Evolutionary conservation across 2,888 invertebrate genomes (phyloP).

Genomic region (Salticus scenicus): DNA sequence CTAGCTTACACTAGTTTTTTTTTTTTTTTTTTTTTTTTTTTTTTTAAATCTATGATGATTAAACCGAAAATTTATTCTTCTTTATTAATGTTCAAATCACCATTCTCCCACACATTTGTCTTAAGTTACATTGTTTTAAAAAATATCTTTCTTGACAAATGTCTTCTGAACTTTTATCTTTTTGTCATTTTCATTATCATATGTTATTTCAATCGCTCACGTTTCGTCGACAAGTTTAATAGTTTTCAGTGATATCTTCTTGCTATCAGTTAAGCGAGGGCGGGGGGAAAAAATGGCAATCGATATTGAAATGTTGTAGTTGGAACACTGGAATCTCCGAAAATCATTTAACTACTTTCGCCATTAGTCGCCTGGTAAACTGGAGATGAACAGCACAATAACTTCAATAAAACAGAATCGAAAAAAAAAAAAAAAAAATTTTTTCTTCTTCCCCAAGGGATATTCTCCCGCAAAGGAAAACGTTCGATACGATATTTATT

Average conservation of each 20-base stretch:
- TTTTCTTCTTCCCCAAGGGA: constrained; percentile 18
- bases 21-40: no score
- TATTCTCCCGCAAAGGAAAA: constrained; percentile 7
- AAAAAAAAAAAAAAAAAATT: constrained; percentile 14
- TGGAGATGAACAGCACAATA: constrained; percentile 20
- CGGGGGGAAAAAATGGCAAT: constrained; percentile 17
- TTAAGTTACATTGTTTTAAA: neutral
- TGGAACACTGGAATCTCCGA: constrained; percentile 28
- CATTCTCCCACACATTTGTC: neutral
- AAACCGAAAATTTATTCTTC: neutral
- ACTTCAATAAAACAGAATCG: neutral
- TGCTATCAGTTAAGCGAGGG: no score
- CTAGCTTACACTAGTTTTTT: no score
- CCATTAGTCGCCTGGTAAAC: constrained; percentile 46
- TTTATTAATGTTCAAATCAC: neutral
- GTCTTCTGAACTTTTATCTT: neutral
- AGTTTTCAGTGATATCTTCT: neutral
- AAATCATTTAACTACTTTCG: constrained; percentile 53
- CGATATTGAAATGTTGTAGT: constrained; percentile 31
- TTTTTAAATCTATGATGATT: no score
- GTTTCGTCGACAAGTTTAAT: constrained; percentile 16
- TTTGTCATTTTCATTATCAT: neutral
- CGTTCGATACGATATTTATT: constrained; percentile 58
- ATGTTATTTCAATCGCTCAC: constrained; percentile 28
- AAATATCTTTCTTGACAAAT: neutral